Evolutionary conservation across 2,888 invertebrate genomes (phyloP), one percentile per base, ranked within the genome.

Genomic region (Neuroscelio doddi): DNA sequence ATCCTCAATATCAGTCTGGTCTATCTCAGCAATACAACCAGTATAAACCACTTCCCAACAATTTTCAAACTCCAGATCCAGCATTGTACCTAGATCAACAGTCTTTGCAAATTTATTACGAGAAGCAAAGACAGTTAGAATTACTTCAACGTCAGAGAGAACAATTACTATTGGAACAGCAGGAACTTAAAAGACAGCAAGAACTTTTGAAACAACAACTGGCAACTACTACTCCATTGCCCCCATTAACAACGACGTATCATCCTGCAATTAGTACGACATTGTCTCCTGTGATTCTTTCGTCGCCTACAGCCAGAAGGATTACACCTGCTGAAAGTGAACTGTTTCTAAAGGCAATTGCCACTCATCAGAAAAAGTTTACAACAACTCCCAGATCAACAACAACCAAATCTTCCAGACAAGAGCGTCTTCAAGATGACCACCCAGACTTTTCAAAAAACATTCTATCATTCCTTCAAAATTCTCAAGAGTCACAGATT

Each of bases 161-260:
- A 69, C 92, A 93, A 73, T 89, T 93, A 69, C 90, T 93, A 71
- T 89, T 92, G 2, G 92, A 93, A 73, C 92, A 91, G 75, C 93
- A 93, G 74, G 93, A 93, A 72, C 89, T 93, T 70, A 92, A 92
- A 71, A 91, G 92, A 36, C 90, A 93, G 75, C 91, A 92, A 74
- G 93, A 93, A 77, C 90, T 92, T 0, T 88, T 92, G 67, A 89
- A 90, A 72, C 93, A 93, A 68, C 93, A 94, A 78, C 89, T 92
- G 3, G 57, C 72, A 7, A 67, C 71, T 0, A 56, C 64, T 5
- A 51, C 61, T 1, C 27, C 51, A 3, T 2, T 55, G 0, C 15
- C 66, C 0, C 59, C 66, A 0, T 14, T 68, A 1, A 56, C 72
- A 0, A 61, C 72, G 0, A 57, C 72, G 0, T 15, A 10, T 3